Evolutionary conservation across 2,888 invertebrate species (phyloP).

Genomic region (Osmoderma eremita): DNA sequence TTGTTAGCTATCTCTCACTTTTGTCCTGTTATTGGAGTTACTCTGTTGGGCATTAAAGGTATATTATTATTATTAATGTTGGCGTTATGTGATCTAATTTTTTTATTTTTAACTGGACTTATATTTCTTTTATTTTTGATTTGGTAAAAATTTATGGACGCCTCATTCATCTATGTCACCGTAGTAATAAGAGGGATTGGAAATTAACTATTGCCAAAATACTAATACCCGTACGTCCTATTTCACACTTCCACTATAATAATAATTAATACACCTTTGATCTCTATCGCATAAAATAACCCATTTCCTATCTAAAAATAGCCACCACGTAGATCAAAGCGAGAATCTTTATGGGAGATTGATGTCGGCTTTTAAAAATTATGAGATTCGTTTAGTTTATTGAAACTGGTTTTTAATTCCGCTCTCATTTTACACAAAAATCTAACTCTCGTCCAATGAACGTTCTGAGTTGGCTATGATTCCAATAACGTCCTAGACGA

Average conservation of each 20-base stretch:
- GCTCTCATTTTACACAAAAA: slow-evolving; percentile 3
- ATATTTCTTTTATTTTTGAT: no score
- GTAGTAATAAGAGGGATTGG: not conserved
- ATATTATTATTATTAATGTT: no score
- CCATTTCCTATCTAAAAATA: slow-evolving; percentile 18
- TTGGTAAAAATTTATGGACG: not conserved
- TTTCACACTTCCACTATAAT: slow-evolving; percentile 21
- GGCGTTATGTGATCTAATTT: no score
- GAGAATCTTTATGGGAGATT: slow-evolving; percentile 15
- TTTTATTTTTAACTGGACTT: no score
- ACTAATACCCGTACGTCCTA: slow-evolving; percentile 4
- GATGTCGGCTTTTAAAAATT: slow-evolving; percentile 22
- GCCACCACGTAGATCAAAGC: slow-evolving; percentile 25
- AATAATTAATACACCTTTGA: slow-evolving; percentile 32
- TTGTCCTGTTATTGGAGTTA: no score
- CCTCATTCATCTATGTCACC: not conserved
- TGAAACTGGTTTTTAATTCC: not conserved
- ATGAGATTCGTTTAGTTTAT: slow-evolving; percentile 19
- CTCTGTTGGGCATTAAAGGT: no score
- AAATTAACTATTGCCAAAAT: slow-evolving; percentile 11
- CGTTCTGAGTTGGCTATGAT: not conserved
- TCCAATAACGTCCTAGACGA: not conserved
- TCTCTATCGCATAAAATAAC: slow-evolving; percentile 27
- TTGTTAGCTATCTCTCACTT: no score
- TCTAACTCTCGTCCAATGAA: not conserved